Evolutionary conservation across 2,797 vertebrate genomes (phyloP).

Genomic region (Tympanoctomys barrerae): DNA sequence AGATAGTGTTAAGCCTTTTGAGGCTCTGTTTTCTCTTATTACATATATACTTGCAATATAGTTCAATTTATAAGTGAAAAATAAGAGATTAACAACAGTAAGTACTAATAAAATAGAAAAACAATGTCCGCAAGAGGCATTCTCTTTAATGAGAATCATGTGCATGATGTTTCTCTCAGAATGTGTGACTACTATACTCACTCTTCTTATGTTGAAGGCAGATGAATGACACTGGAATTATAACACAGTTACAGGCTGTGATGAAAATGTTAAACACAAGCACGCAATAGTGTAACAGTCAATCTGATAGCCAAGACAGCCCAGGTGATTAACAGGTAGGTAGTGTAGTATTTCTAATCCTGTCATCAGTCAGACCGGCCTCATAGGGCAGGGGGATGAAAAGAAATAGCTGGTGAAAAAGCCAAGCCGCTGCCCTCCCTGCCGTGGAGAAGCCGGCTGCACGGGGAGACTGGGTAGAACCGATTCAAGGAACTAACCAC

Average conservation of each 20-base stretch:
- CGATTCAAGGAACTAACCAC: not conserved
- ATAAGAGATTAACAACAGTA: not conserved
- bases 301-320: not conserved
- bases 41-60: not conserved
- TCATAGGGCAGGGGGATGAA: not conserved
- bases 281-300: not conserved
- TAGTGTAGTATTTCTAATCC: not conserved
- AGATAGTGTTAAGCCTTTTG: not conserved
- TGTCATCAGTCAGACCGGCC: not conserved
- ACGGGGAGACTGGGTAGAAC: not conserved
- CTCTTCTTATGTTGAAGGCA: not conserved
- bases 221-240: not conserved
- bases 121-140: too few relatives aligned
- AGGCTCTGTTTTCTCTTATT: not conserved
- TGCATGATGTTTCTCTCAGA: not conserved
- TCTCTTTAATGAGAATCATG: not conserved
- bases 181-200: not conserved
- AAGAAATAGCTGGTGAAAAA: not conserved
- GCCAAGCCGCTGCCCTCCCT: not conserved
- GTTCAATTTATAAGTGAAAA: not conserved
- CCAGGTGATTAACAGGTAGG: not conserved
- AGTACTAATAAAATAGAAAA: not conserved
- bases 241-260: not conserved
- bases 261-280: not conserved
- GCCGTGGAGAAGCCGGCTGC: too few relatives aligned